These are phyloP conservation scores for Crotalus helleri DNA, from an alignment of 2,113 vertebrate species.

Conservation along the genomic window DNA sequence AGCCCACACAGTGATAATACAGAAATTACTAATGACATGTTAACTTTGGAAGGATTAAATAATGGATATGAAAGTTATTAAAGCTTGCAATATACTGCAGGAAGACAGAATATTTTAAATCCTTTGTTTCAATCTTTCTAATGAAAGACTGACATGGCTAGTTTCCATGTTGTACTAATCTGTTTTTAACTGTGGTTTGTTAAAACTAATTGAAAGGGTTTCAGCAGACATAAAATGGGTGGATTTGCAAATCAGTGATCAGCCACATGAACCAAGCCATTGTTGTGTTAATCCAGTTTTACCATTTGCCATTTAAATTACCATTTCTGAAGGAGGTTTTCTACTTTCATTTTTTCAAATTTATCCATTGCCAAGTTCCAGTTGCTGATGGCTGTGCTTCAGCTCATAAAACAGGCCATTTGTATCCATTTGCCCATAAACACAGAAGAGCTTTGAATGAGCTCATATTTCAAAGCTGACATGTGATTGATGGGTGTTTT, in stretches of 20 bases:
- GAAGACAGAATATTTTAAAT: background rate
- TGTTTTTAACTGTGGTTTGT: background rate
- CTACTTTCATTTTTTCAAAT: background rate
- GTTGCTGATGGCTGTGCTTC: slow-evolving; percentile 42
- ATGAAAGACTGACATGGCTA: background rate
- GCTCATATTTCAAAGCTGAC: slow-evolving; percentile 33
- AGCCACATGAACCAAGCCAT: background rate
- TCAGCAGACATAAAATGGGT: background rate
- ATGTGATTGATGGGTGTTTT: background rate
- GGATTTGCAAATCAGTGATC: background rate
- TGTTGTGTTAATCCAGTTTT: background rate
- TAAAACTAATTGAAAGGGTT: background rate
- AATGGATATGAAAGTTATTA: background rate
- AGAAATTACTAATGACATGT: background rate
- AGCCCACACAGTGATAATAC: background rate
- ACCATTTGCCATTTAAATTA: background rate
- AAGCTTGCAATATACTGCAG: background rate
- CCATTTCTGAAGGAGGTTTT: slow-evolving; percentile 3
- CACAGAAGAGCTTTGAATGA: slow-evolving; percentile 42
- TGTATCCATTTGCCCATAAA: slow-evolving; percentile 51
- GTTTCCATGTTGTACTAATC: background rate
- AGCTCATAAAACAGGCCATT: slow-evolving; percentile 32
- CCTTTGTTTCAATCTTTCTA: background rate
- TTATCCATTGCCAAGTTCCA: slow-evolving; percentile 20
- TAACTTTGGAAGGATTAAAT: background rate